phyloP scores from a whole-genome alignment of 2,113 vertebrate species.

The Podarcis muralis region DNA sequence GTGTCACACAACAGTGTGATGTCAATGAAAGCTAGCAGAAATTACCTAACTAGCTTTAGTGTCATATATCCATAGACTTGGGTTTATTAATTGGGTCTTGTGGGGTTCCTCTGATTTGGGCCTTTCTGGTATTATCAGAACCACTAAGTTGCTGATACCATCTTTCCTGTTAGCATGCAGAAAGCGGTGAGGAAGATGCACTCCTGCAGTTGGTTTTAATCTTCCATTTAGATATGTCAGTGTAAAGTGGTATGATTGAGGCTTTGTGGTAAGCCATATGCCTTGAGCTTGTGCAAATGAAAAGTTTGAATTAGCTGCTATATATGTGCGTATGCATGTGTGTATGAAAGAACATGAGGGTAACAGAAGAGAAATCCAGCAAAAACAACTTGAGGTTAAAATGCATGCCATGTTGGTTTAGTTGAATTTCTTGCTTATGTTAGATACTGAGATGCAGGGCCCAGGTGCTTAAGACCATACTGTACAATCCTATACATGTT shows the following conservation, averaged over 20 bases:
- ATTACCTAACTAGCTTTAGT: background rate
- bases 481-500: background rate
- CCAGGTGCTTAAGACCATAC: background rate
- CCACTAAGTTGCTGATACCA: background rate
- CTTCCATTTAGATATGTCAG: background rate
- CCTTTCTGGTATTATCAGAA: background rate
- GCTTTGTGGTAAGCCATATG: background rate
- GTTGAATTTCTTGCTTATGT: background rate
- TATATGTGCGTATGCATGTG: no score
- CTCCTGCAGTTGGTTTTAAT: background rate
- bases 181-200: background rate
- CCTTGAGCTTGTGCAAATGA: background rate
- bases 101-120: background rate
- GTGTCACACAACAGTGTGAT: rapidly evolving
- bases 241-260: background rate
- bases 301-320: background rate
- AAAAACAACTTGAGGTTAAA: background rate
- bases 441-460: background rate
- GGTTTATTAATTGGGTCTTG: background rate
- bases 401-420: background rate
- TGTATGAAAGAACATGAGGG: background rate
- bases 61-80: background rate
- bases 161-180: background rate
- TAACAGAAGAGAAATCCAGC: background rate
- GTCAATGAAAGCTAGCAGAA: background rate